Evolutionary conservation across 1,140 invertebrate species (phyloP), one percentile per base, ranked within the genome.

Genomic region (Bombus difficillimus): DNA sequence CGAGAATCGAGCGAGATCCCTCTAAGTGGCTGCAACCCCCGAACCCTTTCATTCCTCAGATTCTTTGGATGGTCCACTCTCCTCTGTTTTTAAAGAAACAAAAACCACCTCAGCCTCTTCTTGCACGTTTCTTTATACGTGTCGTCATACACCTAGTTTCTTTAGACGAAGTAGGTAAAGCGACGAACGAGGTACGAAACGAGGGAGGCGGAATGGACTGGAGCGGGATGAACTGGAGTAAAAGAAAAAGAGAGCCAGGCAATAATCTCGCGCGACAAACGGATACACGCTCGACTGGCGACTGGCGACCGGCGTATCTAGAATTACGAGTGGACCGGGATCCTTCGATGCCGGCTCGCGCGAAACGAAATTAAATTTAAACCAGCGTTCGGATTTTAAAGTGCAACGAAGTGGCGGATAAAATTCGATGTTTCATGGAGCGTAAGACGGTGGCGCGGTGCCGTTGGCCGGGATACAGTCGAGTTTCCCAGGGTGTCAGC

Each of bases 401-500:
- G 83, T 80, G 57, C 76, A 80, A 80, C 77, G 83, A n/a, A 72
- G 62, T 59, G 37, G n/a, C 8, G 74, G 68, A 75, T 81, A 89
- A 86, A 89, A 78, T 89, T 87, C 88, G 77, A 81, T 81, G 85
- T 73, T 84, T 73, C 73, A 72, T 85, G 66, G 57, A 71, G 85
- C 89, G 85, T 89, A 78, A 89, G 84, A 77, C 68, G 68, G 28
- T n/a, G 28, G 78, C 32, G 18, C 39, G 10, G 41, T 57, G 87
- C 69, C 66, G 69, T 87, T 85, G 88, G 69, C 64, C 72, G 82
- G 47, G 47, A 53, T 53, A 22, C 47, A 22, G 18, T 53, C 78
- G 86, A 69, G 86, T 88, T 89, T 89, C 39, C 39, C 47, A 85
- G 91, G 64, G 43, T 91, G 90, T 92, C 91, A 91, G 90, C 91